Conservation (phyloP, 2,113 vertebrate species). For the Callithrix jacchus region DNA sequence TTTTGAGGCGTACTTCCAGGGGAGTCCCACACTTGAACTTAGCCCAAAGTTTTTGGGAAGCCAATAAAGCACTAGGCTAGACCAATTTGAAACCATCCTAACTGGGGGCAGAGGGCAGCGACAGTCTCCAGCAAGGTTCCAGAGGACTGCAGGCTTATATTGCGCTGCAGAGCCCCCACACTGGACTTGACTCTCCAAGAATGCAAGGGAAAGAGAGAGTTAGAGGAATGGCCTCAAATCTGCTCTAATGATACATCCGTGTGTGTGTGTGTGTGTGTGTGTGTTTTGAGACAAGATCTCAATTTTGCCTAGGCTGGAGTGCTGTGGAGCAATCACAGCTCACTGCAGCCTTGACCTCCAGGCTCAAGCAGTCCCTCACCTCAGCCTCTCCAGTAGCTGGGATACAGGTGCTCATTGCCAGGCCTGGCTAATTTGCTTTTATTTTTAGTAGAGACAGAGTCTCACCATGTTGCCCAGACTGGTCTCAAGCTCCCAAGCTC, state of each 20-base stretch:
- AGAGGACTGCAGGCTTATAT: neutral
- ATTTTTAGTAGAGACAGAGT: no score
- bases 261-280: no score
- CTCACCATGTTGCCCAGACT: no score
- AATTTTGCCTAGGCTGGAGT: no score
- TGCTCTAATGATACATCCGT: neutral
- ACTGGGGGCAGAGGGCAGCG: neutral
- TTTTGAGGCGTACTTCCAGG: neutral
- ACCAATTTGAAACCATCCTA: neutral
- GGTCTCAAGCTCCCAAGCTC: no score
- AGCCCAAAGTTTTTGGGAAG: neutral
- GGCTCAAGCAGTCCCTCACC: no score
- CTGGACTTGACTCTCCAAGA: neutral
- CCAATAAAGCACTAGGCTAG: neutral
- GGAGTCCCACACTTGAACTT: neutral
- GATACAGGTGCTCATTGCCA: no score
- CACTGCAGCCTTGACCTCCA: no score
- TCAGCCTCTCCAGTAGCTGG: no score
- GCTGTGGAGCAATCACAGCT: no score
- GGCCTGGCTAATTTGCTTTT: no score
- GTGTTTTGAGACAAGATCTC: no score
- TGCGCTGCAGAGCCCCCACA: accelerated
- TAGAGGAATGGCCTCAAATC: neutral
- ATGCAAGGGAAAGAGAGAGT: neutral
- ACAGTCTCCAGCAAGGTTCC: neutral